Percentiles rank a stretch among this genome's conserved stretches.
Conservation (phyloP, 2,888 invertebrate species). For the Heliothis peltigera region DNA sequence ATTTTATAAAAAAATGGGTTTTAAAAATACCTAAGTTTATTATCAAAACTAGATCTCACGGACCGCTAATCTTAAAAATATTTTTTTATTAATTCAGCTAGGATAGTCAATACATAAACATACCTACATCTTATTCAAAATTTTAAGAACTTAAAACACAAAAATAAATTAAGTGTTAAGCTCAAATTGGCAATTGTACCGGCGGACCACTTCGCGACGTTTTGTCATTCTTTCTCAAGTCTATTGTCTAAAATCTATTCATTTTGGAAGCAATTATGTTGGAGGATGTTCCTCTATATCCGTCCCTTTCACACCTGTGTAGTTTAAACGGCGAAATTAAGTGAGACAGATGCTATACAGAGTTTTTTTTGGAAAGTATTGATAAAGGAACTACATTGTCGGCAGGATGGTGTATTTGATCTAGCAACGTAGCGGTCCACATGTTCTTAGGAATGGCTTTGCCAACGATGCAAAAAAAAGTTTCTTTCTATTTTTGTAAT, state of each 20-base stretch:
- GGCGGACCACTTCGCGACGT: conserved; percentile 65
- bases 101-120: too few species aligned
- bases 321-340: conserved; percentile 65
- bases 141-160: conserved; percentile 39
- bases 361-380: conserved; percentile 80
- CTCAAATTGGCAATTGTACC: conserved; percentile 61
- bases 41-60: too few species aligned
- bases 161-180: conserved; percentile 54
- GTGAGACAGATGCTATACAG: conserved; percentile 74
- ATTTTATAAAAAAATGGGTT: too few species aligned
- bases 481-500: conserved; percentile 72
- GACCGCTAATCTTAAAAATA: too few species aligned
- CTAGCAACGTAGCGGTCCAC: conserved; percentile 89
- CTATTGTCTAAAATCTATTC: conserved; percentile 84
- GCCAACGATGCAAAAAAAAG: conserved; percentile 88
- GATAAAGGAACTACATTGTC: conserved; percentile 87
- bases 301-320: conserved; percentile 67
- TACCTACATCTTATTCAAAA: neutral
- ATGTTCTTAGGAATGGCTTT: conserved; percentile 88
- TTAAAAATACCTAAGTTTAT: too few species aligned
- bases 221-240: conserved; percentile 72
- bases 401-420: conserved; percentile 89
- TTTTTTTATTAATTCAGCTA: too few species aligned
- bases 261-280: conserved; percentile 83
- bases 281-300: conserved; percentile 71